Base-by-base conservation (phyloP, 2,113 vertebrate genomes). In the Globicephala melas region DNA sequence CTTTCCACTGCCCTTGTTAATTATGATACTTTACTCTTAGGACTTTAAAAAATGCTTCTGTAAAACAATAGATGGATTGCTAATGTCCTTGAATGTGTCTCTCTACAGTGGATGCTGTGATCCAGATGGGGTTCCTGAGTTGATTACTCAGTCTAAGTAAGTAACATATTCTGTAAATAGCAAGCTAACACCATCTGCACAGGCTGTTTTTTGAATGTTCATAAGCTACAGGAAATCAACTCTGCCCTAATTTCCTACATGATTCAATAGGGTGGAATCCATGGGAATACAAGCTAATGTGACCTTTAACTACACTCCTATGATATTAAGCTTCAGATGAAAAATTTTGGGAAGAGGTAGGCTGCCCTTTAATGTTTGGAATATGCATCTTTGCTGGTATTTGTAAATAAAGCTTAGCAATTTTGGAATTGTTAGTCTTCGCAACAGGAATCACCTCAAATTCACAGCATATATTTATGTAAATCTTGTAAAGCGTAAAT, bases 191-290 rank as follows among this genome's bases (percentile, higher is more conserved):
- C 97, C 87, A 84, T 88, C 97, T 98, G 98, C 97, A 97, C 96
- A 95, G 91, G 81, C 96, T 96, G 83, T 97, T 84, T 85, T 91
- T 95, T 96, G 95, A 98, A 98, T 98, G 95, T 98, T 98, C 98
- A 92, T 94, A 98, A 97, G 91, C 93, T 91, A 90, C 93, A 98
- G 99, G 98, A 99, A 99, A 97, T 98, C 96, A 98, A 96, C 98
- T 98, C 98, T 98, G 98, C 96, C 97, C 98, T 94, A 86, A 96
- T 98, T 99, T 99, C 98, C 98, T 97, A 97, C 3, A 18, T 0
- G 77, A 98, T 97, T 99, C 98, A 99, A 98, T 96, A 96, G 98
- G 92, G 38, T 97, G 94, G 97, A 98, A 98, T 93, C 94, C 97
- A 95, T 97, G 85, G 62, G 67, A 95, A 97, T 79, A 60, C 36